phyloP scores from a whole-genome alignment of 2,797 vertebrate genomes.

The Centroberyx gerrardi region DNA sequence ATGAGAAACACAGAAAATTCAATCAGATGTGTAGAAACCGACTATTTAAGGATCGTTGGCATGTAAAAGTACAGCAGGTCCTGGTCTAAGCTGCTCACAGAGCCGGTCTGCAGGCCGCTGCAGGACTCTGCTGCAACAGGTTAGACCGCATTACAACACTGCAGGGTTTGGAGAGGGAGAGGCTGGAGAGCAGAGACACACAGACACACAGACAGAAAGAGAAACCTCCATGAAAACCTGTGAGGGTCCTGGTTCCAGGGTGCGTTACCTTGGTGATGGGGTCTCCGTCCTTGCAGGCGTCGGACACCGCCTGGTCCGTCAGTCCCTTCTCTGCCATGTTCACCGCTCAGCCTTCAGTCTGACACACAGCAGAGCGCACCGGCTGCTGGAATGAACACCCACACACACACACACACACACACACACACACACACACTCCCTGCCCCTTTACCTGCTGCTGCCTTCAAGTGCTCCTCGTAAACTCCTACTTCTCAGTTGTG shows the following conservation, averaged over 20 bases:
- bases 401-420: not conserved
- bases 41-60: no score
- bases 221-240: not conserved
- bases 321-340: constrained; percentile 69
- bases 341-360: not conserved
- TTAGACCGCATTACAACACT: constrained; percentile 23
- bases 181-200: no score
- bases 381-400: not conserved
- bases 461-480: constrained; percentile 41
- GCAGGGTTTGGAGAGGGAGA: not conserved
- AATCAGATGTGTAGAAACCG: no score
- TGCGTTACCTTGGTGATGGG: constrained; percentile 76
- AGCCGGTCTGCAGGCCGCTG: not conserved
- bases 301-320: constrained; percentile 60
- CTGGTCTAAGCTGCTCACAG: no score
- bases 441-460: constrained; percentile 2
- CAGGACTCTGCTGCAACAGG: constrained; percentile 17
- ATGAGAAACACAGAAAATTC: no score
- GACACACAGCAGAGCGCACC: no score
- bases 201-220: no score
- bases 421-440: not conserved
- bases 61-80: no score
- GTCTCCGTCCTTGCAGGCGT: constrained; percentile 75
- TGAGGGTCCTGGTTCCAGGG: not conserved
- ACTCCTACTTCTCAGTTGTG: no score